These are phyloP conservation scores for Eristalis tenax DNA, from an alignment of 2,888 invertebrate species.

Conservation along the genomic window DNA sequence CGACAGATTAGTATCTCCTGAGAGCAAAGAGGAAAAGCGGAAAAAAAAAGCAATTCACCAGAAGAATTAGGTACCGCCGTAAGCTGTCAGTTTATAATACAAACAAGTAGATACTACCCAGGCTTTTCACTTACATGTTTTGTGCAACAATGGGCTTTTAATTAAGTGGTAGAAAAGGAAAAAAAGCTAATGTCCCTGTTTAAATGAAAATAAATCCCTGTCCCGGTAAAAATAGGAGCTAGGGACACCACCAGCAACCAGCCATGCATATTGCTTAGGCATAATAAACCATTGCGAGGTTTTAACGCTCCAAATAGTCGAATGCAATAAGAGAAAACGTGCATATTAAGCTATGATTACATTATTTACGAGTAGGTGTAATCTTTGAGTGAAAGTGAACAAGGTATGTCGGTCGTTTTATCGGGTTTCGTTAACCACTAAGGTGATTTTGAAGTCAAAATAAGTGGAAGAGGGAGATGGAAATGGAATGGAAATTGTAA, in stretches of 20 bases:
- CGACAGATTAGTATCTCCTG: not conserved
- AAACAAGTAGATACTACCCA: not conserved
- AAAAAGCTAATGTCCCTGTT: not conserved
- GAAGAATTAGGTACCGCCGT: not conserved
- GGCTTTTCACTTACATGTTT: not conserved
- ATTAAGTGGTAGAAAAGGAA: not conserved
- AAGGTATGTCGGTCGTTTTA: no score
- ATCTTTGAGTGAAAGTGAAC: no score
- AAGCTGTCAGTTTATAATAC: not conserved
- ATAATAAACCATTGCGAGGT: no score
- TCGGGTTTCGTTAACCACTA: no score
- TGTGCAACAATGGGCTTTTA: not conserved
- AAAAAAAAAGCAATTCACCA: not conserved
- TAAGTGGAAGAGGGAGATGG: no score
- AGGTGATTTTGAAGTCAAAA: no score
- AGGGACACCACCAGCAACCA: not conserved
- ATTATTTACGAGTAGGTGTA: no score
- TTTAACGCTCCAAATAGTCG: no score
- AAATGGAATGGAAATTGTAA: no score
- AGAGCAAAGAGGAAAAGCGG: not conserved
- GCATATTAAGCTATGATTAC: no score
- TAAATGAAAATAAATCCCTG: not conserved
- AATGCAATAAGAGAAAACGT: no score
- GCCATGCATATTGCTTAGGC: not conserved
- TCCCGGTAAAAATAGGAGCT: not conserved